Evolutionary conservation across 2,888 invertebrate species (phyloP), one percentile per base, ranked within the genome.

Genomic region (Pristionchus japonicus): DNA sequence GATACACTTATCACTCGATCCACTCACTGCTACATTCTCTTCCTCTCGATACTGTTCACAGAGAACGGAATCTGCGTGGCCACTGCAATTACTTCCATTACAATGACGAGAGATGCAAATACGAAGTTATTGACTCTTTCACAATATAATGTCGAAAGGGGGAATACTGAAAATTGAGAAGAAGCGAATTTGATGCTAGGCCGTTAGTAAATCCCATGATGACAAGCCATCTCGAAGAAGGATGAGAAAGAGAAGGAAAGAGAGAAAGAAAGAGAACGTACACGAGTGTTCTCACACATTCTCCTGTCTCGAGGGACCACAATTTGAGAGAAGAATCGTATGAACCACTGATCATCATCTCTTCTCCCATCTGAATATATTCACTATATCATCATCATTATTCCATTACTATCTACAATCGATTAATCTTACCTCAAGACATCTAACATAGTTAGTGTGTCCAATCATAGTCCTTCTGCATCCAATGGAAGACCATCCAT

Each of bases 391-490:
- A 20, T n/a, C 27, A 27, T 37, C 70, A 37, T 74, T 4, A 37
- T 74, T 23, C 37, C 47, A 47, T 27, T 1, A 43, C 15, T 47
- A 40, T 80, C n/a, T 27, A n/a, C n/a, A n/a, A n/a, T n/a, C n/a
- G n/a, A n/a, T 80, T 0, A 27, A 13, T 13, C 40, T 57, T 13
- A 95, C 95, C 95, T 95, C 95, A 34, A 95, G 92, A 93, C 95
- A 96, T 15, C 95, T 91, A 43, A 96, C 95, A 57, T 95, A 95
- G 89, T 95, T 95, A 13, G 93, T 92, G 91, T 96, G 96, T 4
- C 95, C 95, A 40, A 95, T 94, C 95, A 96, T 95, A n/a, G 95
- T 96, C 49, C 95, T 95, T 89, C 95, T 95, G 92, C 95, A 96
- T 2, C 95, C 95, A 86, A 96, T 95, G 90, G 95, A 95, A 4